These are phyloP conservation scores for Blera fallax DNA, from an alignment of 2,888 invertebrate species.

Conservation along the genomic window DNA sequence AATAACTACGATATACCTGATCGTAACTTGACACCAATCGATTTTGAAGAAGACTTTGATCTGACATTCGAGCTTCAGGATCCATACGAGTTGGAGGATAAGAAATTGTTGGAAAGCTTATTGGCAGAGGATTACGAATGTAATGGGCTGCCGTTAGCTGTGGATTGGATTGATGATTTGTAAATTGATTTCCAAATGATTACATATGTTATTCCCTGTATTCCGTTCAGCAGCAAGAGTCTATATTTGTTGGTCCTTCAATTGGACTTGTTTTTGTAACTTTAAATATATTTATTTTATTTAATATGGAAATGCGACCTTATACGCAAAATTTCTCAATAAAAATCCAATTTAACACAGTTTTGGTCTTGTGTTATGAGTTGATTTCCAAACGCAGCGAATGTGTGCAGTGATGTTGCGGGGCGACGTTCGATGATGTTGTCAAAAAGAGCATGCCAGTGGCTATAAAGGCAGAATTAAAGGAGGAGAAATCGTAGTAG, in stretches of 20 bases:
- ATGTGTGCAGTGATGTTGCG: no score
- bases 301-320: not conserved
- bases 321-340: not conserved
- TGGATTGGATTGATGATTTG: constrained; percentile 50
- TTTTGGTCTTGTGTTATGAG: not conserved
- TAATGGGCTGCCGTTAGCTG: constrained; percentile 8
- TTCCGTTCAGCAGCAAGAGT: not conserved
- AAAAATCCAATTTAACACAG: not conserved
- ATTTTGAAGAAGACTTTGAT: constrained; percentile 34
- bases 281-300: not conserved
- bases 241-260: not conserved
- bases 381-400: no score
- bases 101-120: constrained; percentile 4
- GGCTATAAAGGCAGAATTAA: no score
- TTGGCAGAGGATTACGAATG: constrained; percentile 2
- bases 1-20: constrained; percentile 13
- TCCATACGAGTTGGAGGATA: constrained; percentile 31
- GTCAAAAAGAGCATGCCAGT: no score
- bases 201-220: not conserved
- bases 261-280: not conserved
- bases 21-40: constrained; percentile 5
- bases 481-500: no score
- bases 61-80: constrained; percentile 2
- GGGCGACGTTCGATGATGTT: no score
- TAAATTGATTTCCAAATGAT: constrained; percentile 7